phyloP scores from a whole-genome alignment of 2,113 vertebrate species.

The Callionymus lyra region DNA sequence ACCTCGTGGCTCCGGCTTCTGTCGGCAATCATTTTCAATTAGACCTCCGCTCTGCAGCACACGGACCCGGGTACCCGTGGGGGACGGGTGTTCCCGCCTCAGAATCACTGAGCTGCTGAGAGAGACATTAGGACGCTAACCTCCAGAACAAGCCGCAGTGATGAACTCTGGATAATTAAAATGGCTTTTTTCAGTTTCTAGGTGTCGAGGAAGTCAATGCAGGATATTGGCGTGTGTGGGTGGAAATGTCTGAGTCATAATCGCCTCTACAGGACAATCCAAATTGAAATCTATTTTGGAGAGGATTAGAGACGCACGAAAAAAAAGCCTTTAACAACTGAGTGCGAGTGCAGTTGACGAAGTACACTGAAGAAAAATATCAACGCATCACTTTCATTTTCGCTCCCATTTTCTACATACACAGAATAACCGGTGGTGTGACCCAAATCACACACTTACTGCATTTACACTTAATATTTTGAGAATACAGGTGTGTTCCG shows the following conservation, averaged over 20 bases:
- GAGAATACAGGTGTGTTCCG: too few relatives aligned
- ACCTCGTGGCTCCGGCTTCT: constrained; percentile 42
- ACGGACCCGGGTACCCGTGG: constrained; percentile 22
- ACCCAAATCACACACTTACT: too few relatives aligned
- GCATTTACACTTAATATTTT: too few relatives aligned
- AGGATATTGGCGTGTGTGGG: constrained; percentile 6
- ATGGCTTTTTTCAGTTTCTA: constrained; percentile 14
- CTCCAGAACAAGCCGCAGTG: constrained; percentile 27
- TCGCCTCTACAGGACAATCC: constrained; percentile 24
- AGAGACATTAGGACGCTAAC: constrained; percentile 31
- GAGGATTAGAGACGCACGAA: too few relatives aligned
- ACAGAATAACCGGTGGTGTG: too few relatives aligned
- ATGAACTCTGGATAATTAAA: constrained; percentile 40
- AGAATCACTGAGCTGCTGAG: constrained; percentile 34
- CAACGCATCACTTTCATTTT: too few relatives aligned
- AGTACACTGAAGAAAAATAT: too few relatives aligned
- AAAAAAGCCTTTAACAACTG: too few relatives aligned
- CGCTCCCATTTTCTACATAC: too few relatives aligned
- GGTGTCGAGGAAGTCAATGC: constrained; percentile 19
- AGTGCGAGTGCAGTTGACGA: too few relatives aligned
- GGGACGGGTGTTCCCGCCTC: constrained; percentile 21
- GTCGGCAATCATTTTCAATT: constrained; percentile 60
- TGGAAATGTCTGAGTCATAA: constrained; percentile 23
- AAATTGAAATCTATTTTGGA: constrained; percentile 10
- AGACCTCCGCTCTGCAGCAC: constrained; percentile 43